Conservation (phyloP, 2,113 vertebrate genomes). For the Apteryx owenii region DNA sequence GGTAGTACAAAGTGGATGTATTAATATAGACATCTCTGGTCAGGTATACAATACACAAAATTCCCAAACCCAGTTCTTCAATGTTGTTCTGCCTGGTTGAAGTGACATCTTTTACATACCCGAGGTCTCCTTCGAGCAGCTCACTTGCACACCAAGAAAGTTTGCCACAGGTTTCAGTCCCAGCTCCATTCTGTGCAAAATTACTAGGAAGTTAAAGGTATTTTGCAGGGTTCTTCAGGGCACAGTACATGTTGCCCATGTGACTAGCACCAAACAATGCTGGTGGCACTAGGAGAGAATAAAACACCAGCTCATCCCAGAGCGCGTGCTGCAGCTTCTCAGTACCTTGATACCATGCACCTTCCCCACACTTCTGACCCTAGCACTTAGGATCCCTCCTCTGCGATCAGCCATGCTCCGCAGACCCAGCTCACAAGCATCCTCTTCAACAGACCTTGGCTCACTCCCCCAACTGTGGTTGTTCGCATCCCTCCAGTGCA, state of each 20-base stretch:
- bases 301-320: neutral
- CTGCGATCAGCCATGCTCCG: neutral
- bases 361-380: rapidly evolving
- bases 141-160: neutral
- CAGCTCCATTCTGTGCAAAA: neutral
- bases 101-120: neutral
- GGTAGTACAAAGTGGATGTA: neutral
- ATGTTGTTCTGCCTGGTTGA: neutral
- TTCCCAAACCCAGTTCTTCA: neutral
- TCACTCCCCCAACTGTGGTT: neutral
- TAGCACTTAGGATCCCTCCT: neutral
- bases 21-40: neutral
- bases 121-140: neutral
- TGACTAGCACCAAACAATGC: neutral
- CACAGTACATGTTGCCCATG: neutral
- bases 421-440: neutral
- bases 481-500: neutral
- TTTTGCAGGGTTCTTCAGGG: neutral
- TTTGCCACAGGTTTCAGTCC: neutral
- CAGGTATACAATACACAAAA: neutral
- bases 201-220: neutral
- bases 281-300: neutral
- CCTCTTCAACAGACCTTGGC: rapidly evolving
- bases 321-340: neutral
- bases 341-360: neutral